Conservation (phyloP, 2,797 vertebrate genomes). For the Argya squamiceps region DNA sequence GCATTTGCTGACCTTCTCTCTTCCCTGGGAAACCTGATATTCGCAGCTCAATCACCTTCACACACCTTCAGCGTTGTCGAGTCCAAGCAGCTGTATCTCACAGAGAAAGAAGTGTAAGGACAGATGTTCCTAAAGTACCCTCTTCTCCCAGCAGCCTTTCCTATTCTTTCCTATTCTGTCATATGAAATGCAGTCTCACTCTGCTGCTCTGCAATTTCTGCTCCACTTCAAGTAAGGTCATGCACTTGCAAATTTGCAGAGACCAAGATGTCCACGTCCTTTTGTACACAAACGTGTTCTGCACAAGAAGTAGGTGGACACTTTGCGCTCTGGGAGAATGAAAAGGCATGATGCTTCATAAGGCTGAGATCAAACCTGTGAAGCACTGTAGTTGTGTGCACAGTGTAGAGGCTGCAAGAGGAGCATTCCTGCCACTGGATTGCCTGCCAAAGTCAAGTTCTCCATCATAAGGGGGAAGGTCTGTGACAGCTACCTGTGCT, state of each 20-base stretch:
- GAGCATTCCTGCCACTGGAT: background rate
- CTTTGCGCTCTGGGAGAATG: background rate
- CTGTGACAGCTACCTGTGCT: background rate
- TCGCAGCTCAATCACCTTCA: too few species aligned
- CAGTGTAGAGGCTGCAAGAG: background rate
- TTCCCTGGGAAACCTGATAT: background rate
- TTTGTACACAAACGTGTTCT: background rate
- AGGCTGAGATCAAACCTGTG: background rate
- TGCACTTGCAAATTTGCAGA: background rate
- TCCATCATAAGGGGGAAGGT: background rate
- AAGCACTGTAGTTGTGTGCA: background rate
- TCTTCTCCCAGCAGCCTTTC: background rate
- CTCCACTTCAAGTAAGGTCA: background rate
- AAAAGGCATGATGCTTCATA: background rate
- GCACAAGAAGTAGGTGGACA: background rate
- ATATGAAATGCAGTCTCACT: background rate
- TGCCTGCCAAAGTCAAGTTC: background rate
- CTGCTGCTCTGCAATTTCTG: background rate
- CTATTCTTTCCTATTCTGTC: background rate
- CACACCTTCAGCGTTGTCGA: background rate
- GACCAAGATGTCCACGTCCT: background rate
- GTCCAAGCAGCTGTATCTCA: background rate
- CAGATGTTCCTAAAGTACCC: too few species aligned
- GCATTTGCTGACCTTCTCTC: background rate
- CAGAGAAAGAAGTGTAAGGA: background rate